Conservation (phyloP, 1,140 invertebrate species). For the Thaumatotibia leucotreta region DNA sequence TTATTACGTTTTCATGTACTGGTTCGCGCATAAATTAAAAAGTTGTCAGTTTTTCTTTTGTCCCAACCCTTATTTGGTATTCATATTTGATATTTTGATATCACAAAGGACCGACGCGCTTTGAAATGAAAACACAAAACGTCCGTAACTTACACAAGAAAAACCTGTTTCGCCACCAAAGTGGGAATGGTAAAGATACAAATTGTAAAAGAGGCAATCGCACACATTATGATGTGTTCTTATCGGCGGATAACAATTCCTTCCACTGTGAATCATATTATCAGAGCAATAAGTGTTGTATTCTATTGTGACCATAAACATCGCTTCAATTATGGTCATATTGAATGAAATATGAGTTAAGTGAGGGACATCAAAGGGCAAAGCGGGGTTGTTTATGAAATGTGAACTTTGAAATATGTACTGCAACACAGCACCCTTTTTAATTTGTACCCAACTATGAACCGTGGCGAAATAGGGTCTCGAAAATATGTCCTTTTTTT, state of each 20-base stretch:
- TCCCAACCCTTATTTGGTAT: slow-evolving; percentile 74
- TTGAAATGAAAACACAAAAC: slow-evolving; percentile 63
- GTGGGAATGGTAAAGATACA: slow-evolving; percentile 68
- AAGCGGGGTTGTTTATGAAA: slow-evolving; percentile 63
- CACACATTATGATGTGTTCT: slow-evolving; percentile 52
- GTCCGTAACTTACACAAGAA: slow-evolving; percentile 59
- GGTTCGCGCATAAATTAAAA: slow-evolving; percentile 73
- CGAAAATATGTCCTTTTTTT: slow-evolving; percentile 44
- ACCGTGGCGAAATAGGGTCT: slow-evolving; percentile 59
- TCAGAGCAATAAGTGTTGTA: slow-evolving; percentile 47
- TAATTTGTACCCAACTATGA: slow-evolving; percentile 70
- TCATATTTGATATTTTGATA: slow-evolving; percentile 75
- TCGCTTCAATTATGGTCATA: slow-evolving; percentile 72
- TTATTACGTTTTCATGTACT: slow-evolving; percentile 76
- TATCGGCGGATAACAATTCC: slow-evolving; percentile 41
- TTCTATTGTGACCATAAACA: slow-evolving; percentile 40
- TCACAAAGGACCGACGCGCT: slow-evolving; percentile 66
- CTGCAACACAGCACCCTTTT: slow-evolving; percentile 60
- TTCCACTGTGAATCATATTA: slow-evolving; percentile 51
- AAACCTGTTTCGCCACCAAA: slow-evolving; percentile 69
- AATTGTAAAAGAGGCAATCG: slow-evolving; percentile 74
- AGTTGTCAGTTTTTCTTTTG: slow-evolving; percentile 73
- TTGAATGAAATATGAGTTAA: slow-evolving; percentile 73
- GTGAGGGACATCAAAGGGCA: slow-evolving; percentile 73
- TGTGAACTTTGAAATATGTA: slow-evolving; percentile 70